Evolutionary conservation across 1,140 invertebrate genomes (phyloP).

Genomic region (Ostrea denselamellosa): DNA sequence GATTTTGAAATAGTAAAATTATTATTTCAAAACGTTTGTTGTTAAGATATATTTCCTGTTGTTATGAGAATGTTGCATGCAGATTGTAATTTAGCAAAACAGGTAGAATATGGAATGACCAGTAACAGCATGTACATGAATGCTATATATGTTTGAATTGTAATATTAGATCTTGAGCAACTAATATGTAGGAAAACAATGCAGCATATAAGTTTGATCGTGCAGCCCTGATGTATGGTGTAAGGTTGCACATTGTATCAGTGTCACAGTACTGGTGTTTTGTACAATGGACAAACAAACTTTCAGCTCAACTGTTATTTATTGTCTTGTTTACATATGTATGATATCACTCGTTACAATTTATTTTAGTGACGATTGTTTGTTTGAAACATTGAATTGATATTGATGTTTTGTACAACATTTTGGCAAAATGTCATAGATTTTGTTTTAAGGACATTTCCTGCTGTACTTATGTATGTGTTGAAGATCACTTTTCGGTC

Average conservation of each 20-base stretch:
- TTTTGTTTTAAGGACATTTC: neutral
- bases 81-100: neutral
- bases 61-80: neutral
- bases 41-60: neutral
- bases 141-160: neutral
- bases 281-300: neutral
- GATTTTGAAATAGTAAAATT: neutral
- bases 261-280: neutral
- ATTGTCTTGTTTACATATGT: neutral
- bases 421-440: neutral
- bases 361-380: neutral
- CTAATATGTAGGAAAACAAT: slow-evolving; percentile 6
- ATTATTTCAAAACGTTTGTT: neutral
- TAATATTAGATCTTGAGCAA: neutral
- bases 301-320: neutral
- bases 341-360: neutral
- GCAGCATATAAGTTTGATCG: no score
- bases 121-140: neutral
- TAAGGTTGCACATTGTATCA: neutral
- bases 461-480: neutral
- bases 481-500: neutral
- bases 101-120: neutral
- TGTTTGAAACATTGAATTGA: neutral
- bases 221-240: neutral
- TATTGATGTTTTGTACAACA: neutral